Base-by-base conservation (phyloP, 2,888 invertebrate genomes). In the Lacanobia wlatinum region DNA sequence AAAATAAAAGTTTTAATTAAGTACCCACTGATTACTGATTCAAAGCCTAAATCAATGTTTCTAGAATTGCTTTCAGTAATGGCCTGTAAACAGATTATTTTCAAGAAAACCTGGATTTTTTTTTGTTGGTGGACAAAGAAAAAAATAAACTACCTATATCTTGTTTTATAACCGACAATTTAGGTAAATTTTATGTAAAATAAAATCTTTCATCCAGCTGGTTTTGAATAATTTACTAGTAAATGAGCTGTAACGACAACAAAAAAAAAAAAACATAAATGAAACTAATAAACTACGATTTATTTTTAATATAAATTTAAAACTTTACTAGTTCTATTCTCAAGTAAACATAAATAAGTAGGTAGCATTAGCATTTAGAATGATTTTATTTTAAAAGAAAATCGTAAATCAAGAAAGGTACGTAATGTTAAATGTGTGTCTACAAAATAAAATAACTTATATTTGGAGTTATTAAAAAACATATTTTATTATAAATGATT, bases 281-380 rank as follows among this genome's bases (percentile, higher is more conserved):
- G 55, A 62, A 50, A 56, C 48, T 23, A 56, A 71, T 53, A 78
- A 70, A 64, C 56, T 38, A 52, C 8, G 34, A 61, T 38, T 50
- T 70, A 52, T 55, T 48, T 52, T 16, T n/a, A n/a, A 52, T 66
- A 52, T 23, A 64, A 69, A 64, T 59, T 38, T 61, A 16, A 58
- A 67, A 48, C 0, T 68, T 59, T 46, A 53, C 10, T 38, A 28
- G 46, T 64, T 69, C 66, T 50, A 60, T 61, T 70, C 7, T 66
- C 5, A 7, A 23, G 5, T 4, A 34, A 60, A 63, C 53, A 70
- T 68, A 70, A 65, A 73, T 65, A 78, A 46, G 12, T 21, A 38
- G 40, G 12, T 21, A 38, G 40, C 50, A 75, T 81, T 82, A 75
- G 65, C 78, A 71, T 81, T 69, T 48, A 55, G 34, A 78, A 55